Evolutionary conservation across 2,888 invertebrate genomes (phyloP).

Genomic region (Tenthredo distinguenda): DNA sequence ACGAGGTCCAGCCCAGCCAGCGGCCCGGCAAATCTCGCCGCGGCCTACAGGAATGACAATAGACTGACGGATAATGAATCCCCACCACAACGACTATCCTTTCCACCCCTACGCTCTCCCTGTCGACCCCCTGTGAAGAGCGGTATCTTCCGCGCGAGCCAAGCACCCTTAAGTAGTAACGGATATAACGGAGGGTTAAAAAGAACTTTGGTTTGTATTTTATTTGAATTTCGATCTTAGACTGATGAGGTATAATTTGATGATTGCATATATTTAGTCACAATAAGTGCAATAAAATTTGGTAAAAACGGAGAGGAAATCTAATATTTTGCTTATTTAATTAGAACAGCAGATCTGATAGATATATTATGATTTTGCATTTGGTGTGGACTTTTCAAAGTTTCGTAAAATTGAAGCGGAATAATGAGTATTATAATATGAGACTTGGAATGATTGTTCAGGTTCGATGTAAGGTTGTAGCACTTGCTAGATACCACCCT

Average conservation of each 20-base stretch:
- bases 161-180: slow-evolving; percentile 32
- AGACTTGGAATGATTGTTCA: neutral
- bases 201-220: neutral
- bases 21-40: slow-evolving; percentile 68
- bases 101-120: slow-evolving; percentile 53
- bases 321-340: neutral
- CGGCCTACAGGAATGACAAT: slow-evolving; percentile 73
- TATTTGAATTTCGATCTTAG: neutral
- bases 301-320: neutral
- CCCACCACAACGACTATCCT: slow-evolving; percentile 66
- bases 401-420: neutral
- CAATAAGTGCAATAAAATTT: neutral
- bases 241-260: neutral
- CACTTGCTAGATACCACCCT: slow-evolving; percentile 19
- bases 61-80: slow-evolving; percentile 76
- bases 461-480: neutral
- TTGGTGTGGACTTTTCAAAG: neutral
- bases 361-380: neutral
- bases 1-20: slow-evolving; percentile 59
- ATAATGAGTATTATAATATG: neutral
- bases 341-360: neutral
- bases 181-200: slow-evolving; percentile 1
- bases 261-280: neutral
- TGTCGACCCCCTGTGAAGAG: slow-evolving; percentile 48
- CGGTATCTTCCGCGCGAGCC: slow-evolving; percentile 48